Evolutionary conservation across 2,797 vertebrate genomes (phyloP).

Genomic region (Enteromius trimaculatus): DNA sequence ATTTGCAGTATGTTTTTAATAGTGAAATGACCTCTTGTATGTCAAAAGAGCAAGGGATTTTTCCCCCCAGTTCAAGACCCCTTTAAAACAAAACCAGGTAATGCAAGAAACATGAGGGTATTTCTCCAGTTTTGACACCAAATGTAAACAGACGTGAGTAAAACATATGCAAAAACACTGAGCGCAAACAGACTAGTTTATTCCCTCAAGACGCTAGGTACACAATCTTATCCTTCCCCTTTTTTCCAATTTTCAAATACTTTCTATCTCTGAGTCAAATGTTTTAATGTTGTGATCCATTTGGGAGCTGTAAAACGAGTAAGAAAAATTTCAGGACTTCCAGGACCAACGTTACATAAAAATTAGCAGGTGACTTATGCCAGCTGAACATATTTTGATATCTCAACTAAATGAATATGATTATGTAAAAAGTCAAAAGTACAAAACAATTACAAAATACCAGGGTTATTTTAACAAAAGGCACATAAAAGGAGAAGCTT

Average conservation of each 20-base stretch:
- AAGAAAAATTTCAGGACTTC: background rate
- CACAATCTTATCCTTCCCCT: background rate
- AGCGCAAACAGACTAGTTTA: background rate
- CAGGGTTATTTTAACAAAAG: background rate
- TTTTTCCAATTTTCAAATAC: background rate
- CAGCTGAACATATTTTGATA: conserved; percentile 4
- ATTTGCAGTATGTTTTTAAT: too few relatives aligned
- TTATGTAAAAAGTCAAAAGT: background rate
- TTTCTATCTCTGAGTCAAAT: background rate
- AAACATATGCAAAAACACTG: background rate
- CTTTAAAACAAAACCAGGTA: background rate
- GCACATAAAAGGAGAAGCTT: background rate
- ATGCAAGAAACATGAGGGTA: background rate
- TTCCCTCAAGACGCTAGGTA: background rate
- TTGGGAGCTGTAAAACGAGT: background rate
- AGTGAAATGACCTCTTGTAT: too few relatives aligned
- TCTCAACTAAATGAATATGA: background rate
- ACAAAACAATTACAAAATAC: background rate
- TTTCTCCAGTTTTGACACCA: background rate
- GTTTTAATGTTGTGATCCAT: background rate
- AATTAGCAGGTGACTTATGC: background rate
- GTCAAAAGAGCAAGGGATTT: too few relatives aligned
- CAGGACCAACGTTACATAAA: background rate
- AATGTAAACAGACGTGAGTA: background rate
- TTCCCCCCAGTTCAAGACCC: too few relatives aligned